Evolutionary conservation across 2,888 invertebrate genomes (phyloP), one percentile per base, ranked within the genome.

Genomic region (Pyrrhia umbra): DNA sequence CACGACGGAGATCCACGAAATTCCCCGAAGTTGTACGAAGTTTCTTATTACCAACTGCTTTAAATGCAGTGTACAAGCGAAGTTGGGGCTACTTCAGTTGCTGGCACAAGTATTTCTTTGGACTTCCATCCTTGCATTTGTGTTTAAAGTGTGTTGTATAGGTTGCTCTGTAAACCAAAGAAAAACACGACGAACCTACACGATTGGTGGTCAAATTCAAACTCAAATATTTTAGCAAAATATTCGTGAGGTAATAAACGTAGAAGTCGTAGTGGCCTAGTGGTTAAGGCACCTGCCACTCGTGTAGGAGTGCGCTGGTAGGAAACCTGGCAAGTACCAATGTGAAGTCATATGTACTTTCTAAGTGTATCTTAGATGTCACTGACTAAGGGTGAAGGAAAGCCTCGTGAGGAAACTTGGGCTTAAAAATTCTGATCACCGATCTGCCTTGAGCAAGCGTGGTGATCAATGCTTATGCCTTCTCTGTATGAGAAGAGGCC

Each of bases 1-100:
- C 16, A 18, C 46, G 37, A 40, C 46, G 61, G 61, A 25, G 10
- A 21, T 37, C 18, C 57, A 59, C 61, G 68, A 65, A 60, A 18
- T 37, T 40, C 40, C 67, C 67, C 67, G 67, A 45, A 45, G 42
- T 70, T 50, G 47, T 37, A 52, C 52, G 18, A 55, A 43, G 60
- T 78, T 77, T 76, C 52, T 68, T 78, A 65, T 60, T 62, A 49
- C 61, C 30, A 45, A 39, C 67, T 79, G 72, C 60, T 76, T 76
- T 52, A 51, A 64, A 79, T 76, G 54, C 37, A 68, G 23, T 61
- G 59, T 68, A 62, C 51, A 30, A 63, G 23, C 15, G 16, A 65
- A 71, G 37, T 77, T 72, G 8, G 6, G n/a, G 27, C 23, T 46
- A 62, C 55, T 54, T 5, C 18, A 23, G 55, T n/a, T 50, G 30